Conservation (phyloP, 2,113 vertebrate genomes). For the Osmerus mordax region DNA sequence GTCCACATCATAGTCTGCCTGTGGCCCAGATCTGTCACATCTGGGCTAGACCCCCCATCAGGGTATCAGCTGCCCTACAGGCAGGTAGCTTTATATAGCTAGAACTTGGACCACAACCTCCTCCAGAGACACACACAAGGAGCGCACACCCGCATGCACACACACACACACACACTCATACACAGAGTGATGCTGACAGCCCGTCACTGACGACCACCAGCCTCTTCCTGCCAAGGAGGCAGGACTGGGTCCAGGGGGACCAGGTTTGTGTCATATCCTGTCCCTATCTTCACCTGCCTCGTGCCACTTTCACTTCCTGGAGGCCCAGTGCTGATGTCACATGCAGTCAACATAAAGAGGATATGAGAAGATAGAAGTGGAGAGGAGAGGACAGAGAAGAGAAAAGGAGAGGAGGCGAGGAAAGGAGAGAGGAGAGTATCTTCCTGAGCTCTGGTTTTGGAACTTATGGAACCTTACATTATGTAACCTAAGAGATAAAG, state of each 20-base stretch:
- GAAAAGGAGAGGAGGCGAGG: neutral
- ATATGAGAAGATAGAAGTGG: neutral
- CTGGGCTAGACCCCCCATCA: constrained; percentile 46
- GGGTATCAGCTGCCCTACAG: neutral
- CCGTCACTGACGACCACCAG: constrained; percentile 40
- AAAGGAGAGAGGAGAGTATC: neutral
- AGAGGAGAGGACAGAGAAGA: neutral
- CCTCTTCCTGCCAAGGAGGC: constrained; percentile 29
- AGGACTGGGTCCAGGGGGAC: constrained; percentile 42
- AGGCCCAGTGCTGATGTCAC: neutral
- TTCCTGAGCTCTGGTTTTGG: neutral
- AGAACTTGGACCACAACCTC: neutral
- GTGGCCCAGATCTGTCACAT: constrained; percentile 55
- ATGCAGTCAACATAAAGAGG: neutral
- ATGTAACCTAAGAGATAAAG: neutral
- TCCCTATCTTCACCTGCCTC: constrained; percentile 58
- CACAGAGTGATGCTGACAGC: constrained; percentile 33
- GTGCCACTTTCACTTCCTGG: constrained; percentile 40
- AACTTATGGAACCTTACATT: neutral
- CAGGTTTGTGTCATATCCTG: constrained; percentile 57
- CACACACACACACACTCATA: constrained; percentile 25
- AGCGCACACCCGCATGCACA: constrained; percentile 15
- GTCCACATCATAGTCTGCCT: constrained; percentile 37
- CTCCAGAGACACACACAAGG: neutral
- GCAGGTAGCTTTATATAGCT: neutral